Evolutionary conservation across 2,113 vertebrate species (phyloP).

Genomic region (Triplophysa rosa): DNA sequence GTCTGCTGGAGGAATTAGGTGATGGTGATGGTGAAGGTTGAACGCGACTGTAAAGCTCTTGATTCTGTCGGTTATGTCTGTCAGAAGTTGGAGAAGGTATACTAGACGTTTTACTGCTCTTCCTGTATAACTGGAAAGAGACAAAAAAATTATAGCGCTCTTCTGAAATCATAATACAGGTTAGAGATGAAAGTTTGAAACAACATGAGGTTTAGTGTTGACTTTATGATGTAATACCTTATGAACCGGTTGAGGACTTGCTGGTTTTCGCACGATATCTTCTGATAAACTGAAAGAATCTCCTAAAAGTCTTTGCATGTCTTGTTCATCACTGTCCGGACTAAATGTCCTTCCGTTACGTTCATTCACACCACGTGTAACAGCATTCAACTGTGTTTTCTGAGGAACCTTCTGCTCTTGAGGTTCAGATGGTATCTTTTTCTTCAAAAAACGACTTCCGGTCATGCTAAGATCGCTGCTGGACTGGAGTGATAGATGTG

Average conservation of each 20-base stretch:
- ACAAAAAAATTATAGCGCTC: neutral
- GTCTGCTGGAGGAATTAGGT: neutral
- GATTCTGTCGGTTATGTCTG: neutral
- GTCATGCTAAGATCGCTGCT: conserved; percentile 28
- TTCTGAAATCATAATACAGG: too few relatives aligned
- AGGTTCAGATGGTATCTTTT: conserved; percentile 32
- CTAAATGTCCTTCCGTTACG: conserved; percentile 34
- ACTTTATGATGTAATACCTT: conserved; percentile 48
- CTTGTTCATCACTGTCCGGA: conserved; percentile 77
- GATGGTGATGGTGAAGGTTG: conserved; percentile 8
- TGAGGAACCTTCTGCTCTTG: conserved; percentile 18
- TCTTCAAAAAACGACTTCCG: conserved; percentile 72
- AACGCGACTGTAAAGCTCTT: conserved; percentile 20
- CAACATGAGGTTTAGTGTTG: neutral
- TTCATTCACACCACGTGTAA: conserved; percentile 4
- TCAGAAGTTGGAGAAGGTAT: conserved; percentile 6
- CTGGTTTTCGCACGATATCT: conserved; percentile 26
- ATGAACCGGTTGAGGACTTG: conserved; percentile 5
- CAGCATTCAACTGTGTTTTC: neutral
- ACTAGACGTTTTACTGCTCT: conserved; percentile 29
- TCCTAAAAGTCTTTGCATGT: conserved; percentile 67
- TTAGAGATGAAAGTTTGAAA: too few relatives aligned
- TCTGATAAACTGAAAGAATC: conserved; percentile 62
- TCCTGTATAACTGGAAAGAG: conserved; percentile 54
- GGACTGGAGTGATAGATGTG: conserved; percentile 37